Base-by-base conservation (phyloP, 2,888 invertebrate species). In the Drosophila gaucha region DNA sequence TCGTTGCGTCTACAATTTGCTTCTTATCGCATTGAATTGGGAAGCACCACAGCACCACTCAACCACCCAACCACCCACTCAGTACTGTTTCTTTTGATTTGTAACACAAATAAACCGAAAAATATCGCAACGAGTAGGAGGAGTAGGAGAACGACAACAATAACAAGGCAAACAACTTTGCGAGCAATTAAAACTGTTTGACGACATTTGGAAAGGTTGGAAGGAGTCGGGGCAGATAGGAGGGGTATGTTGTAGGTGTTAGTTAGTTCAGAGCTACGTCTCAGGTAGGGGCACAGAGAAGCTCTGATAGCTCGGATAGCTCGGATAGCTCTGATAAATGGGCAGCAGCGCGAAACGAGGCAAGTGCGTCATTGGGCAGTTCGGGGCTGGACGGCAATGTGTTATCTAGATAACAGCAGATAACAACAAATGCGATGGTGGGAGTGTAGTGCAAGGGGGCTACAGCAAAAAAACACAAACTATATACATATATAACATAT, bases 101-200 rank as follows among this genome's bases (percentile, higher is more conserved):
- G 74, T 78, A 67, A 76, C 39, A 73, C 76, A 85, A 85, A 80
- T 77, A 80, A 74, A 73, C 66, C 73, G 39, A 75, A 73, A 67
- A 73, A 66, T 59, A 67, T 60, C 55, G 49, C 41, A 57, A 67
- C 49, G 59, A 67, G 18, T 30, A 18, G 31, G 20, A 16, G 14
- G 47, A 6, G 47, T 28, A 43, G 30, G 49, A 51, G n/a, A 43
- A 47, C 54, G 43, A 66, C 46, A 74, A 71, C 57, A 67, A 74
- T 31, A 74, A 74, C 57, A 75, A 66, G 63, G 41, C 73, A 76
- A 83, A 83, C 82, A 84, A 84, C 79, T 83, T 84, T 84, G 77
- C 65, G 68, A 69, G 82, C 82, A 83, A 83, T 83, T 83, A 83
- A 83, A 83, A 85, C 76, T 85, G 85, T 83, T 82, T 76, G 65